Conservation (phyloP, 1,140 invertebrate species). For the Ips nitidus region DNA sequence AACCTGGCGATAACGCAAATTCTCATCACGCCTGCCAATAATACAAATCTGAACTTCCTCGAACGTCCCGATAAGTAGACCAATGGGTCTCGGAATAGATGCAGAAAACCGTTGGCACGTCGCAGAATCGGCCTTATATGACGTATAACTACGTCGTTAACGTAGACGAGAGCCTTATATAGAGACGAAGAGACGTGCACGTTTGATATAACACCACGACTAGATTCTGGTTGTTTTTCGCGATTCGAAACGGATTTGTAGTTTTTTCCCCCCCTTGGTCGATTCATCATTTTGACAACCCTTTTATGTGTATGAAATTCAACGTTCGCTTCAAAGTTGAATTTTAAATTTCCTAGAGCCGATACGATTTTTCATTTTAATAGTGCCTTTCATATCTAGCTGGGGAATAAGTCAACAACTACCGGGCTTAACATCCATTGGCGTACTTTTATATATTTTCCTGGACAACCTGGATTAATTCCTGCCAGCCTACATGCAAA, state of each 20-base stretch:
- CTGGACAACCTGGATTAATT: not conserved
- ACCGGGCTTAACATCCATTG: not conserved
- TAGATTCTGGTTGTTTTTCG: not conserved
- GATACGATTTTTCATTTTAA: slow-evolving; percentile 23
- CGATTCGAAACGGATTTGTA: not conserved
- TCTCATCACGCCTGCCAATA: not conserved
- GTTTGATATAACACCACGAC: too few species aligned
- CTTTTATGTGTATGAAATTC: slow-evolving; percentile 15
- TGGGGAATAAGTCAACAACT: slow-evolving; percentile 10
- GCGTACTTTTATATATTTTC: not conserved
- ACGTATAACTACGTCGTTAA: not conserved
- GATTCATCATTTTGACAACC: slow-evolving; percentile 17
- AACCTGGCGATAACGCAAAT: not conserved
- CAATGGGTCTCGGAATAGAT: slow-evolving; percentile 14
- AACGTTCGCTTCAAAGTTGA: slow-evolving; percentile 6
- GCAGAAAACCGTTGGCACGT: slow-evolving; percentile 6
- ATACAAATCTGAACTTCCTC: slow-evolving; percentile 5
- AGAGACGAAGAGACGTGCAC: not conserved
- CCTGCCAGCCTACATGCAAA: too few species aligned
- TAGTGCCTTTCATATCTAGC: slow-evolving; percentile 13
- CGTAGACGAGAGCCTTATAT: not conserved
- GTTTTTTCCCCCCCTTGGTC: not conserved
- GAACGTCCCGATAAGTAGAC: slow-evolving; percentile 7
- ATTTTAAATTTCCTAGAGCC: slow-evolving; percentile 13
- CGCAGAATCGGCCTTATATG: slow-evolving; percentile 3